Conservation (phyloP, 2,113 vertebrate species). For the Eleginops maclovinus region DNA sequence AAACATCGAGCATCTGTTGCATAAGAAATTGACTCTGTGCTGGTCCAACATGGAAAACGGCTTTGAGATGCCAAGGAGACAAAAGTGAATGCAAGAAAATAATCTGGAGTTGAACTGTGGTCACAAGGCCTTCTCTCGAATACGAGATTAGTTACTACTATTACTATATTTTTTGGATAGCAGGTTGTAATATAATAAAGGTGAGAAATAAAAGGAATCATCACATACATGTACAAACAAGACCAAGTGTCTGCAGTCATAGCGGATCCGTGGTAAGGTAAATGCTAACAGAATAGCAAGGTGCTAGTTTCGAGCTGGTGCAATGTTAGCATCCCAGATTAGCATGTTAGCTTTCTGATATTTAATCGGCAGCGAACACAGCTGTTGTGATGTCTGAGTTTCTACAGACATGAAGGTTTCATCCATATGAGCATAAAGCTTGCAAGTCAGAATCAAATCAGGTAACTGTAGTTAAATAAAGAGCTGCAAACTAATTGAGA, state of each 20-base stretch:
- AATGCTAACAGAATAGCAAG: neutral
- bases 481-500: no score
- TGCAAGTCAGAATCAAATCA: neutral
- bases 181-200: neutral
- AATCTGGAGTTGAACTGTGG: slow-evolving; percentile 3
- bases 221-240: neutral
- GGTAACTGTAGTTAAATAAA: no score
- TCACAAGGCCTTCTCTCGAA: no score
- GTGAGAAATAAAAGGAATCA: neutral
- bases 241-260: neutral
- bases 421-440: neutral
- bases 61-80: slow-evolving; percentile 19
- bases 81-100: slow-evolving; percentile 34
- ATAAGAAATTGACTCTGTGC: slow-evolving; percentile 29
- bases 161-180: neutral
- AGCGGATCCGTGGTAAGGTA: neutral
- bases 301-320: no score
- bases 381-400: neutral
- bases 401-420: neutral
- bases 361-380: neutral
- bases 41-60: slow-evolving; percentile 42
- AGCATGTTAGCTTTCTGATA: neutral
- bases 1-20: slow-evolving; percentile 64
- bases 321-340: neutral
- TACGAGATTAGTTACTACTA: no score